Evolutionary conservation across 2,113 vertebrate genomes (phyloP), one percentile per base, ranked within the genome.

Genomic region (Spilogale gracilis): DNA sequence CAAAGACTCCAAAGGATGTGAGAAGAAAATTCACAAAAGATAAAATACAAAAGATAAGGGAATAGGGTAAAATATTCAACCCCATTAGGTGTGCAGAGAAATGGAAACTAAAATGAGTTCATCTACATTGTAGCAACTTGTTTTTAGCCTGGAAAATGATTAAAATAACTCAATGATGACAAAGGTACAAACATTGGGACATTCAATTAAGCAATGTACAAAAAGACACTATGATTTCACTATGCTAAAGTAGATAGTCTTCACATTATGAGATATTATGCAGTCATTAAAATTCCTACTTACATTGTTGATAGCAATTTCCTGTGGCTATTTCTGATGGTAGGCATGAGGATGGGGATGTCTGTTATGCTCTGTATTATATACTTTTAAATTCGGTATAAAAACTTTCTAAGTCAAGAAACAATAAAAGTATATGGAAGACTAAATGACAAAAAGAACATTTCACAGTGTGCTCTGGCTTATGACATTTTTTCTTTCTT

Each of bases 51-150:
- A 73, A 94, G 48, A 23, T 50, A 74, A 88, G 30, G 12, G 80
- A 96, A 93, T 1, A 21, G 4, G 8, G 12, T 50, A 97, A 89
- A 96, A 89, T 67, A 58, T 14, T 89, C 56, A 88, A 54, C 18
- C 14, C 67, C 50, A 58, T 61, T 86, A 89, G 30, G 30, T 52
- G 78, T 76, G 69, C 45, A 92, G 43, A 71, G 16, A 79, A 63
- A 67, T 32, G 2, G 52, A 93, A 95, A 71, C 60, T n/a, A 58
- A 84, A 67, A 56, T 21, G 67, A 54, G 2, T 69, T 92, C 3
- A 4, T 89, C 61, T 52, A 90, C 7, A 76, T 23, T 50, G 14
- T 48, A 67, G 58, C 25, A 91, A 43, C 50, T 80, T 91, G 69
- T 45, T 69, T 92, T 73, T 56, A 76, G 54, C 32, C 23, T 48